phyloP scores from a whole-genome alignment of 92 coral and sea anemone genomes.

The Epizoanthus illoricatus region DNA sequence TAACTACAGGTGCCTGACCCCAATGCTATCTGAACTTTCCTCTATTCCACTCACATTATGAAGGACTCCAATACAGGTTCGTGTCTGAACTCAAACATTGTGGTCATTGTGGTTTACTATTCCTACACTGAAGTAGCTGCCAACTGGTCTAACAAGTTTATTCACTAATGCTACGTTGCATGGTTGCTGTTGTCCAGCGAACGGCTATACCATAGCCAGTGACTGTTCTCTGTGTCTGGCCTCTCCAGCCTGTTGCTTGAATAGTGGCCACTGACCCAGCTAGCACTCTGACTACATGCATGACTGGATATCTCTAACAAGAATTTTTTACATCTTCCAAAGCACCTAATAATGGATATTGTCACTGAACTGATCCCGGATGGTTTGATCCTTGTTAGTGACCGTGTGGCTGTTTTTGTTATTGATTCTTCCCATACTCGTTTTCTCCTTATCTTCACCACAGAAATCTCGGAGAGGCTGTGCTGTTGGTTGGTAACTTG shows the following conservation, averaged over 20 bases:
- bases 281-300: too few species aligned
- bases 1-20: conserved; percentile 33
- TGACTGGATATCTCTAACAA: too few species aligned
- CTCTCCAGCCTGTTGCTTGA: conserved; percentile 41
- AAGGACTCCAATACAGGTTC: conserved; percentile 60
- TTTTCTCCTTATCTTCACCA: too few species aligned
- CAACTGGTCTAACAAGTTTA: conserved; percentile 37
- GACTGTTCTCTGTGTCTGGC: not conserved
- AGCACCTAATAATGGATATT: too few species aligned
- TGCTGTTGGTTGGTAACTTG: not conserved
- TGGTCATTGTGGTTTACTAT: conserved; percentile 53
- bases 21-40: conserved; percentile 27
- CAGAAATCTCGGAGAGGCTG: too few species aligned
- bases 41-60: conserved; percentile 43
- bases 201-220: conserved; percentile 49
- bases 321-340: too few species aligned
- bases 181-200: conserved; percentile 27
- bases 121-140: conserved; percentile 44
- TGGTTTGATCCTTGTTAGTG: too few species aligned
- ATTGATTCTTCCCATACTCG: too few species aligned
- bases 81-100: conserved; percentile 69
- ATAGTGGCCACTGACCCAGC: conserved; percentile 10
- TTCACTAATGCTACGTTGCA: conserved; percentile 44
- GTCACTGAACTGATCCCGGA: too few species aligned
- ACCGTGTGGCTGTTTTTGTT: too few species aligned